A percentile compares a stretch with the other conserved stretches of the same genome.
Conservation (phyloP, 2,888 invertebrate species). For the Eilema depressum region DNA sequence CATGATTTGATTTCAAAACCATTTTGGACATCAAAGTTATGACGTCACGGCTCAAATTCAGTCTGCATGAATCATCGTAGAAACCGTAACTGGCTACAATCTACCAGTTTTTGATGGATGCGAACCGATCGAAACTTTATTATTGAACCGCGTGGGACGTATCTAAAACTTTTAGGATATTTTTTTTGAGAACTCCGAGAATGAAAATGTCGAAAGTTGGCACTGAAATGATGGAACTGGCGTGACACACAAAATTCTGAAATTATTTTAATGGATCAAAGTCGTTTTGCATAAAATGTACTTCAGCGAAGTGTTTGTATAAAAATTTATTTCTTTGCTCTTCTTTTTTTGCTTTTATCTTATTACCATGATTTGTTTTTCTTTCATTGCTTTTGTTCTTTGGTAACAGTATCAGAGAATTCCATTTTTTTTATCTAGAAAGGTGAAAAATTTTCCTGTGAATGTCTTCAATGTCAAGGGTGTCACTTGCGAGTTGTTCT, state of each 20-base stretch:
- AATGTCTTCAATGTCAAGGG: neutral
- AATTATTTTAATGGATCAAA: slow-evolving; percentile 44
- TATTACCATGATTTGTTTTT: slow-evolving; percentile 6
- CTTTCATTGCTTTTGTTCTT: neutral
- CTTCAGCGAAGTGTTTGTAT: slow-evolving; percentile 10
- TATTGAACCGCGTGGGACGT: slow-evolving; percentile 59
- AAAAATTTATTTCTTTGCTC: slow-evolving; percentile 8
- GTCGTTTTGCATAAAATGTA: slow-evolving; percentile 28
- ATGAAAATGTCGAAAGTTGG: slow-evolving; percentile 49
- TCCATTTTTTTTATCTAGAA: neutral
- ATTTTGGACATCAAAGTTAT: slow-evolving; percentile 23
- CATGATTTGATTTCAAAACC: slow-evolving; percentile 12
- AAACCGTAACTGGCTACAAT: slow-evolving; percentile 55
- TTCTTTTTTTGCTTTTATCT: slow-evolving; percentile 8
- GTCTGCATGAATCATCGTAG: slow-evolving; percentile 26
- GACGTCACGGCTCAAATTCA: slow-evolving; percentile 16
- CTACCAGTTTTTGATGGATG: slow-evolving; percentile 61
- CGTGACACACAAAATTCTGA: slow-evolving; percentile 43
- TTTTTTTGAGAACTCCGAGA: slow-evolving; percentile 52
- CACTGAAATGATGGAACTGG: slow-evolving; percentile 46
- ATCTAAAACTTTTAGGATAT: slow-evolving; percentile 54
- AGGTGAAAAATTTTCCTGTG: neutral
- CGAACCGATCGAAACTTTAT: slow-evolving; percentile 66
- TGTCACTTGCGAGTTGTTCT: too few species aligned
- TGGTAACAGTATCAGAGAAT: neutral